Conservation (phyloP, 37 sponge, comb jelly and placozoan species). For the Oopsacas minuta region DNA sequence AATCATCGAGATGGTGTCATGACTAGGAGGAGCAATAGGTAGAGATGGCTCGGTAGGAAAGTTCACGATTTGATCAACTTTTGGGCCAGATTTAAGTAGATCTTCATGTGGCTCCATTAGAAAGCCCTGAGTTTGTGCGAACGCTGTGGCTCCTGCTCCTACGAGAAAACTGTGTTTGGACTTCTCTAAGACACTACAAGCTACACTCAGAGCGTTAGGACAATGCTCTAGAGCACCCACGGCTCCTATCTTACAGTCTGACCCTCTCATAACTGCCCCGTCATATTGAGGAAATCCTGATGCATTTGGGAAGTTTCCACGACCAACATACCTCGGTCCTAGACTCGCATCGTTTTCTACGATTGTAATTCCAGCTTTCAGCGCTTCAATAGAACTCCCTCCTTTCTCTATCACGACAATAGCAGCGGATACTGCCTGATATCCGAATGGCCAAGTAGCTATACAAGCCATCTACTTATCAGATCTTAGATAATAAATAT, state of each 20-base stretch:
- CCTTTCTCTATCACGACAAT: neutral
- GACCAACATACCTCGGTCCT: neutral
- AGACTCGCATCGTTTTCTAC: neutral
- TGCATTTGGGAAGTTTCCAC: constrained; percentile 51
- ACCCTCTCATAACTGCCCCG: constrained; percentile 64
- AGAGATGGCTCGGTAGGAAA: neutral
- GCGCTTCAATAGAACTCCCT: neutral
- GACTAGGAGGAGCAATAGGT: neutral
- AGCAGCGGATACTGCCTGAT: neutral
- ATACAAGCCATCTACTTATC: neutral
- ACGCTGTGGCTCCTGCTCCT: constrained; percentile 46
- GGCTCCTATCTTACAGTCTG: constrained; percentile 42
- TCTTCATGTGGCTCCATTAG: constrained; percentile 29
- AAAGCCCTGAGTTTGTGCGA: constrained; percentile 45
- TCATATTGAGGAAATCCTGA: constrained; percentile 55
- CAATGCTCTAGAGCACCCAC: constrained; percentile 57
- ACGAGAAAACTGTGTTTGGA: constrained; percentile 37
- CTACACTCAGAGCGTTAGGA: constrained; percentile 56
- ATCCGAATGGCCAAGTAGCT: neutral
- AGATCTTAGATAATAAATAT: neutral
- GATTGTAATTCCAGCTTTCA: neutral
- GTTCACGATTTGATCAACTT: neutral
- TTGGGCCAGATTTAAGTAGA: constrained; percentile 20
- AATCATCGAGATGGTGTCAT: neutral
- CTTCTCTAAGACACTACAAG: constrained; percentile 41